These are phyloP conservation scores for Ephestia elutella DNA, from an alignment of 1,140 invertebrate species.

Conservation along the genomic window DNA sequence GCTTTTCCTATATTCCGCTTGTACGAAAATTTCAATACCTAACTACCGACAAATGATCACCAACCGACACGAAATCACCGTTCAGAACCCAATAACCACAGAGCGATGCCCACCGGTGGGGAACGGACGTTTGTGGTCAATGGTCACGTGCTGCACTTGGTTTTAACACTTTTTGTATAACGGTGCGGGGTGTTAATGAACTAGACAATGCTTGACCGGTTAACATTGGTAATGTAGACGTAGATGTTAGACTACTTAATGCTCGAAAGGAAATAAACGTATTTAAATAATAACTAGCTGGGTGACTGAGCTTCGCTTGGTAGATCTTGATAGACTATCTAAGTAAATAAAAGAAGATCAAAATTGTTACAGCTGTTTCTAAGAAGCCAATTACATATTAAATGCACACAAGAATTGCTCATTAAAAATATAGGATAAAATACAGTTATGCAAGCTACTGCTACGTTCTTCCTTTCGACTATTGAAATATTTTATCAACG, in stretches of 20 bases:
- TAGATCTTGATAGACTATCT: too few relatives aligned
- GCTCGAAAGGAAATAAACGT: too few relatives aligned
- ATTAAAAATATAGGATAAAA: too few relatives aligned
- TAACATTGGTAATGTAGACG: not conserved
- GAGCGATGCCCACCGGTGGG: not conserved
- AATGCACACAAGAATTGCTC: too few relatives aligned
- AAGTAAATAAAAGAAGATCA: too few relatives aligned
- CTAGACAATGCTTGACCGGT: not conserved
- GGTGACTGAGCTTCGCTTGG: too few relatives aligned
- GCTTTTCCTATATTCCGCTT: not conserved
- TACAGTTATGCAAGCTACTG: too few relatives aligned
- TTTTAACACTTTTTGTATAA: constrained; percentile 5
- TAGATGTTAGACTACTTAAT: not conserved
- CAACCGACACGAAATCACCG: constrained; percentile 1
- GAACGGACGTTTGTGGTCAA: not conserved
- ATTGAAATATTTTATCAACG: too few relatives aligned
- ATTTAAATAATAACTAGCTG: too few relatives aligned
- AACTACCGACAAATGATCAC: not conserved
- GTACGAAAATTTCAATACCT: not conserved
- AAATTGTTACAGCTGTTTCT: too few relatives aligned
- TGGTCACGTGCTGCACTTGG: not conserved
- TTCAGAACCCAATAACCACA: not conserved
- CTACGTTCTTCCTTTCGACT: too few relatives aligned
- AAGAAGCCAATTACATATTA: too few relatives aligned
- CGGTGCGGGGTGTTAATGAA: not conserved